Evolutionary conservation across 2,888 invertebrate genomes (phyloP), one percentile per base, ranked within the genome.

Genomic region (Pycnomerus fuliginosus): DNA sequence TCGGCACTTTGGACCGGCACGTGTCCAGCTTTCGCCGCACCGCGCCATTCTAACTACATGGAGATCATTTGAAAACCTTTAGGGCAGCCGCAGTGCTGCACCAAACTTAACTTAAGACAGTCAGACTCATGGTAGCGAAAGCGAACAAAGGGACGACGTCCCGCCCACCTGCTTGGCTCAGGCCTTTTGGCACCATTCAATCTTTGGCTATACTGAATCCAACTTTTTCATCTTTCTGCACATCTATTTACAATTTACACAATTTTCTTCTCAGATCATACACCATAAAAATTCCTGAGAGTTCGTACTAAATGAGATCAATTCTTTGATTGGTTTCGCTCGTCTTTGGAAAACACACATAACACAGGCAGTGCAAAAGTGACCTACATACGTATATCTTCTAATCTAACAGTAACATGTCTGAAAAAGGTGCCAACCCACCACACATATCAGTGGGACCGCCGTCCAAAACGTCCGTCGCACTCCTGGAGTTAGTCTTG

Each of bases 391-490:
- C 55, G 60, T 58, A 60, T 55, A 60, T 55, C 48, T 51, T 53
- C 56, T 61, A 63, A 53, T 49, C 61, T 65, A 65, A 65, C 64
- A 66, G 60, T 60, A 61, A 61, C 80, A 79, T 81, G 30, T 42
- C 70, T 75, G 78, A 50, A 82, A 74, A 28, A 82, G 67, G 57
- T 78, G 80, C 82, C 82, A 82, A 7, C 82, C 82, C 2, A 82
- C 73, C 67, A 82, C 74, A 62, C 82, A 76, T 38, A 82, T 73
- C 16, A 82, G 30, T 22, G 45, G 45, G 20, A 45, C 78, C 2
- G 81, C 82, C 2, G 81, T 82, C 71, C 81, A 61, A 56, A 39
- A 34, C 30, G 40, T 45, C 35, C 22, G 15, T 55, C 25, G 25
- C 56, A 53, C 14, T 41, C 52, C 44, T 35, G 80, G 77, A 28